Evolutionary conservation across 2,113 vertebrate species (phyloP).

Genomic region (Atractosteus spatula): DNA sequence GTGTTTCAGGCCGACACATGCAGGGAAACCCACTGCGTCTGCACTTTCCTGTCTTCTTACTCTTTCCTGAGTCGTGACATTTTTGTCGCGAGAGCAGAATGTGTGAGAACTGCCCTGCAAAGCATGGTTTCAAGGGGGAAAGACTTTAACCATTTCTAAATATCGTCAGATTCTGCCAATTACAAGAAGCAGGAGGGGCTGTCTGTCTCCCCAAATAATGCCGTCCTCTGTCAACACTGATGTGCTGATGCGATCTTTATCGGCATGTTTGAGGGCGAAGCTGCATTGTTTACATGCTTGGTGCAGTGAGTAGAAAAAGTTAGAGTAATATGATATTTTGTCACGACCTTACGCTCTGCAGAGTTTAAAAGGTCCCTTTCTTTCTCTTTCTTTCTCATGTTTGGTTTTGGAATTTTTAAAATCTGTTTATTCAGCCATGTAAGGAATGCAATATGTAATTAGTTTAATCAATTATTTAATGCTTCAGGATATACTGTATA

Average conservation of each 20-base stretch:
- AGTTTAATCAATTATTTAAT: too few species aligned
- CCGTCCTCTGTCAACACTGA: constrained; percentile 38
- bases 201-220: constrained; percentile 36
- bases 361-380: constrained; percentile 1
- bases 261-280: constrained; percentile 32
- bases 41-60: neutral
- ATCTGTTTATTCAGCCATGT: too few species aligned
- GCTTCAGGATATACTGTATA: too few species aligned
- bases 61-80: neutral
- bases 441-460: too few species aligned
- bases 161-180: constrained; percentile 7
- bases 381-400: neutral
- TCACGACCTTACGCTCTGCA: constrained; percentile 14
- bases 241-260: constrained; percentile 44
- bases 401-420: neutral
- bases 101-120: neutral
- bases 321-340: constrained; percentile 37
- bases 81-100: neutral
- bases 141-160: constrained; percentile 15
- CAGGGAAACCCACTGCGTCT: neutral
- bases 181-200: neutral
- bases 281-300: constrained; percentile 47
- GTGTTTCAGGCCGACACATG: too few species aligned
- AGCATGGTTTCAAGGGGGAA: neutral
- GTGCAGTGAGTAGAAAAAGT: constrained; percentile 36